Base-by-base conservation (phyloP, 2,797 vertebrate species). In the Sebastes itinus region DNA sequence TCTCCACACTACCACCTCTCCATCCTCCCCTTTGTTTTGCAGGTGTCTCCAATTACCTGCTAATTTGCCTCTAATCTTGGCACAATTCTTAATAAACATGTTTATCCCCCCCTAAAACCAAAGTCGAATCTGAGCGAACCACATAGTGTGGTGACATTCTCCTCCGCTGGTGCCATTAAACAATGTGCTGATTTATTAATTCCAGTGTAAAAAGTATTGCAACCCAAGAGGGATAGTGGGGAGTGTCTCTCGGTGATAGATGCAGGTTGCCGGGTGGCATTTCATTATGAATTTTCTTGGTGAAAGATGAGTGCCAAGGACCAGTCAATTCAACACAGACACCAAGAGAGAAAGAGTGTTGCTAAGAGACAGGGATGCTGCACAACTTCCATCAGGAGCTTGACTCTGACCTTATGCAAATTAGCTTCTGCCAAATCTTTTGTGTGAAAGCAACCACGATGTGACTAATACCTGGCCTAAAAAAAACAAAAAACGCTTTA, bases 321-420 rank as follows among this genome's bases (percentile, higher is more conserved):
- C 96, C 97, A 97, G 97, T 97, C 96, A 96, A 96, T 97, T 96
- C 97, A 96, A 95, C 95, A 94, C 96, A 92, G 94, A 92, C 96
- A 96, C 96, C 96, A 95, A 96, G 95, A 96, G 97, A 95, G 96
- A 96, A 96, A 92, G 96, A 95, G 96, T 96, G 98, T 99, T 99
- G 98, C 98, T 99, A 99, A 97, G 98, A 98, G 97, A 99, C 98
- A 92, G 96, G 94, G 97, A 98, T 97, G 97, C 97, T 96, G 97
- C 95, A 96, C 94, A 98, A 98, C 97, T 98, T 98, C 96, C 97
- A 96, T 97, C 97, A 96, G 96, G 95, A 96, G 97, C 96, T 94
- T 93, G 94, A 96, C 95, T 96, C 96, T 97, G 98, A 99, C 98
- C 98, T 98, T 98, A 98, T 99, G 97, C 97, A 98, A 99, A 99